These are phyloP conservation scores for Baronia brevicornis DNA, from an alignment of 2,888 invertebrate species.

Conservation along the genomic window DNA sequence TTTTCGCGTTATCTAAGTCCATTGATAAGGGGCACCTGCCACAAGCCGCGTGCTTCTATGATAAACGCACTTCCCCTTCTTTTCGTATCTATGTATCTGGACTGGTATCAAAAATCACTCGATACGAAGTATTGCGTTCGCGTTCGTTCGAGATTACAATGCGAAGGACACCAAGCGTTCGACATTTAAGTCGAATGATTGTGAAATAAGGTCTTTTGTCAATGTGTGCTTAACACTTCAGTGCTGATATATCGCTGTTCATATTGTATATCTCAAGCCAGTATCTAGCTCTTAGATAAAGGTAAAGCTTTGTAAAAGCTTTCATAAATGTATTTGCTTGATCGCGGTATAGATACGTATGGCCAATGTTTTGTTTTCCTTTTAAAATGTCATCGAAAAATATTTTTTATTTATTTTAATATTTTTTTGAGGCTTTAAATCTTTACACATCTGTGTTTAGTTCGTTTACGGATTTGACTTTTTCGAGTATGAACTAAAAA, in stretches of 20 bases:
- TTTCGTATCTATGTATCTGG: conserved; percentile 29
- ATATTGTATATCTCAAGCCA: conserved; percentile 70
- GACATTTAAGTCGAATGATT: conserved; percentile 10
- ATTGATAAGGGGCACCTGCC: conserved; percentile 54
- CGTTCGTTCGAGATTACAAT: conserved; percentile 24
- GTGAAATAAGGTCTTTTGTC: conserved; percentile 31
- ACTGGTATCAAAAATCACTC: conserved; percentile 33
- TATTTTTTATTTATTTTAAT: too few relatives aligned
- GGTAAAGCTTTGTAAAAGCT: conserved; percentile 55
- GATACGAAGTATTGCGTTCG: conserved; percentile 19
- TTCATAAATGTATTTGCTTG: conserved; percentile 44
- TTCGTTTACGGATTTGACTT: too few relatives aligned
- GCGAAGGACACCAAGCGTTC: conserved; percentile 7
- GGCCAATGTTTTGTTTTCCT: not conserved
- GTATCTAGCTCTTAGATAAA: conserved; percentile 58
- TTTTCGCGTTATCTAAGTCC: conserved; percentile 58
- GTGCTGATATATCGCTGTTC: conserved; percentile 48
- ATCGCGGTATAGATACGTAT: conserved; percentile 9
- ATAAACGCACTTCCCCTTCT: conserved; percentile 57
- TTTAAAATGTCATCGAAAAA: too few relatives aligned
- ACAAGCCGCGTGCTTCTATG: conserved; percentile 41
- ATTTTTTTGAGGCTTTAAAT: too few relatives aligned
- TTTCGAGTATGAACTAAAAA: too few relatives aligned
- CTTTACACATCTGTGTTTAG: too few relatives aligned
- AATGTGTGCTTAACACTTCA: conserved; percentile 54